Conservation (phyloP, 2,888 invertebrate species). For the Rhingia campestris region DNA sequence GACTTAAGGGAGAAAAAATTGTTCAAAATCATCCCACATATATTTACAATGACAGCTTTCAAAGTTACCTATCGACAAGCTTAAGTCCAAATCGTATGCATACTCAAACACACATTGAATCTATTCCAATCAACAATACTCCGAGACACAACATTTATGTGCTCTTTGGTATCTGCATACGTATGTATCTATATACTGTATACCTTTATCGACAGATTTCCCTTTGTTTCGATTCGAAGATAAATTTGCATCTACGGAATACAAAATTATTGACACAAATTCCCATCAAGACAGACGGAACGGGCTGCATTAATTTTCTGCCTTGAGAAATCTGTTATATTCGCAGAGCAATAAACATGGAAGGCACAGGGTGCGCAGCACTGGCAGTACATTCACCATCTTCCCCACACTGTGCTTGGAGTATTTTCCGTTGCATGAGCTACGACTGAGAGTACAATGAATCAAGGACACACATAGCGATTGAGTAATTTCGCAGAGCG, state of each 20-base stretch:
- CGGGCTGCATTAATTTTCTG: conserved; percentile 51
- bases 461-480: conserved; percentile 32
- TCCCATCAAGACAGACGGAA: conserved; percentile 50
- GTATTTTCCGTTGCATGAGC: conserved; percentile 26
- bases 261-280: conserved; percentile 55
- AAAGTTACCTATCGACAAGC: background rate
- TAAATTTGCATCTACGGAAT: conserved; percentile 34
- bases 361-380: background rate
- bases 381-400: background rate
- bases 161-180: background rate
- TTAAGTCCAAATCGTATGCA: background rate
- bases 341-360: conserved; percentile 50
- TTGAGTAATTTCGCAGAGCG: conserved; percentile 10
- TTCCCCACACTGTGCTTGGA: conserved; percentile 1
- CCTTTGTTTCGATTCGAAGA: conserved; percentile 27
- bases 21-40: no score
- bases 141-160: conserved; percentile 5
- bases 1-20: no score
- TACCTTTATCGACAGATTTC: background rate
- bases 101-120: conserved; percentile 7
- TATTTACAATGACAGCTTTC: background rate
- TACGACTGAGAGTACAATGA: conserved; percentile 34
- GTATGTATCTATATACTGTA: background rate
- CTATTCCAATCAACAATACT: conserved; percentile 27
- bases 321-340: conserved; percentile 51